Conservation (phyloP, 2,113 vertebrate genomes). For the Zingel zingel region DNA sequence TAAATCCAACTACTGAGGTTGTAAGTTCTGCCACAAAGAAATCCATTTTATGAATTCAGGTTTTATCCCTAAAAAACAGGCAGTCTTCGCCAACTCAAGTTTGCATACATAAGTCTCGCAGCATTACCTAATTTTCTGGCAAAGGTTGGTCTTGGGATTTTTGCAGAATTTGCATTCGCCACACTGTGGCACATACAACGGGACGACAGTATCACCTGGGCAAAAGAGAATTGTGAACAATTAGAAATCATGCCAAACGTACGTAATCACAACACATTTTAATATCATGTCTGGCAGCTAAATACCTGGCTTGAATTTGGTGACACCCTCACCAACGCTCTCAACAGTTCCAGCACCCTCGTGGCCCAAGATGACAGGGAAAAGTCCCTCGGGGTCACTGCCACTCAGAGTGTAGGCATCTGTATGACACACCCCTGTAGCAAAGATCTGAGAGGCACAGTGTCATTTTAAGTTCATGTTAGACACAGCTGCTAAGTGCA, state of each 20-base stretch:
- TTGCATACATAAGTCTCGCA: neutral
- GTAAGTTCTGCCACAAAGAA: slow-evolving; percentile 1
- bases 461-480: neutral
- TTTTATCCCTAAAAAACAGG: neutral
- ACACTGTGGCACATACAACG: slow-evolving; percentile 88
- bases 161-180: slow-evolving; percentile 88
- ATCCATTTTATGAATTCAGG: neutral
- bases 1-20: neutral
- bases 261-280: rapidly evolving
- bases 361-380: slow-evolving; percentile 91
- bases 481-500: neutral
- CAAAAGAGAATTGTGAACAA: neutral
- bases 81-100: neutral
- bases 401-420: slow-evolving; percentile 88
- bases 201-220: slow-evolving; percentile 88
- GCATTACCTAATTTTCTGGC: slow-evolving; percentile 84
- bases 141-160: slow-evolving; percentile 88
- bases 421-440: slow-evolving; percentile 91
- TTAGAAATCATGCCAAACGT: neutral
- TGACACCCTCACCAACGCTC: slow-evolving; percentile 93
- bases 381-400: slow-evolving; percentile 81
- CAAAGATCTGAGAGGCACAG: slow-evolving; percentile 76
- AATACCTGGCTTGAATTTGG: slow-evolving; percentile 91
- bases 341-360: slow-evolving; percentile 90
- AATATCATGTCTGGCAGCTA: neutral